A percentile compares a stretch with the other conserved stretches of the same genome.
These are phyloP conservation scores for Carassius gibelio DNA, from an alignment of 2,113 vertebrate genomes.

Conservation along the genomic window DNA sequence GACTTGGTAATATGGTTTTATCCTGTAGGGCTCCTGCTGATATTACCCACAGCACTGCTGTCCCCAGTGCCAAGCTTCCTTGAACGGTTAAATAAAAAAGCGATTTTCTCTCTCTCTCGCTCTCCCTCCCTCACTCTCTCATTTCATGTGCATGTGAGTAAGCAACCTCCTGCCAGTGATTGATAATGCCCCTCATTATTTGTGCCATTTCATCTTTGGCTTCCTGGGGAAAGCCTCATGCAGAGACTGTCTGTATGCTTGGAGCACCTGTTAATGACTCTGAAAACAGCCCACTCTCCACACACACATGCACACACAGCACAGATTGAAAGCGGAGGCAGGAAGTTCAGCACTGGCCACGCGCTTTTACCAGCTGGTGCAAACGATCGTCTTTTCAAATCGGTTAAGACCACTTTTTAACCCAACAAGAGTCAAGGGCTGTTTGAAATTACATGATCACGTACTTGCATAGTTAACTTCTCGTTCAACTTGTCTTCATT, in stretches of 20 bases:
- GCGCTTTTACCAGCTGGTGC: conserved; percentile 22
- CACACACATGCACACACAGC: conserved; percentile 8
- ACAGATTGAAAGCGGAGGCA: conserved; percentile 20
- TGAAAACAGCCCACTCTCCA: conserved; percentile 10
- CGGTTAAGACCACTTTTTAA: background rate
- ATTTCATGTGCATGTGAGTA: conserved; percentile 38
- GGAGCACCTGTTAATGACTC: conserved; percentile 65
- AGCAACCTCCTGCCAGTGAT: conserved; percentile 67
- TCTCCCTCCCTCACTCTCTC: background rate
- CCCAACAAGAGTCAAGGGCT: conserved; percentile 14
- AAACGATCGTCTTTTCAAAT: conserved; percentile 26
- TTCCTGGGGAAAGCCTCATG: conserved; percentile 65
- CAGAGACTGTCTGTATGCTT: conserved; percentile 65
- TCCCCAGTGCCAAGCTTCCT: conserved; percentile 22
- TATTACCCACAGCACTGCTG: conserved; percentile 3
- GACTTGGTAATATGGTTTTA: conserved; percentile 20
- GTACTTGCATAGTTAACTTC: conserved; percentile 4
- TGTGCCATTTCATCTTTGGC: conserved; percentile 70
- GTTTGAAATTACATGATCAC: background rate
- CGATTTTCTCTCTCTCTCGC: conserved; percentile 12
- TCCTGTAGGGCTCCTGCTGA: conserved; percentile 20
- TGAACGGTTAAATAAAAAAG: conserved; percentile 31
- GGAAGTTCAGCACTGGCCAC: conserved; percentile 22
- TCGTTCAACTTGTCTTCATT: background rate
- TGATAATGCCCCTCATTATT: conserved; percentile 70